phyloP scores from a whole-genome alignment of 2,888 invertebrate species.

The Cantharis rufa region DNA sequence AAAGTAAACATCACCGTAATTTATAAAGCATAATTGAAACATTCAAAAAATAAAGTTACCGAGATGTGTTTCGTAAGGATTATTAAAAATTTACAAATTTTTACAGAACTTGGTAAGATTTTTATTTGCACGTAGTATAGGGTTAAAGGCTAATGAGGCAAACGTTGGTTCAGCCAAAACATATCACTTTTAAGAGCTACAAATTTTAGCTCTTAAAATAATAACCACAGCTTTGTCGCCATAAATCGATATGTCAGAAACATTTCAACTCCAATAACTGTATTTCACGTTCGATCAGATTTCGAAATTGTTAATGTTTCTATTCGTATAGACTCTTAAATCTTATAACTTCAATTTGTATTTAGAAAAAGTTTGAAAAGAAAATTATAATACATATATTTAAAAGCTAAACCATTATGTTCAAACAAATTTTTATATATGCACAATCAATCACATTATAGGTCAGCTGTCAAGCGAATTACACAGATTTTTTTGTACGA shows the following conservation, averaged over 20 bases:
- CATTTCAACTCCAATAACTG: conserved; percentile 24
- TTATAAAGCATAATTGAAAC: conserved; percentile 9
- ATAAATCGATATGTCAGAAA: conserved; percentile 33
- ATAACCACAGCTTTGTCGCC: conserved; percentile 31
- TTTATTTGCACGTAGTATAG: background rate
- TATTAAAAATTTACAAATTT: background rate
- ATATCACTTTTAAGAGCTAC: conserved; percentile 34
- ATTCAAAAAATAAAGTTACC: background rate
- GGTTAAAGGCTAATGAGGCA: background rate
- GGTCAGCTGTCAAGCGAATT: conserved; percentile 6
- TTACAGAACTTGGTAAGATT: background rate
- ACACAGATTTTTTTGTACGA: background rate
- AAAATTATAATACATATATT: conserved; percentile 8
- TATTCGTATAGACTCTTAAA: background rate
- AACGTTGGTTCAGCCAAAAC: background rate
- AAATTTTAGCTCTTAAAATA: conserved; percentile 36
- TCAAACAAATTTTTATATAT: conserved; percentile 15
- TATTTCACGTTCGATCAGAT: conserved; percentile 19
- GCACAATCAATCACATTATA: conserved; percentile 16
- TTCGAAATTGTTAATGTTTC: conserved; percentile 16
- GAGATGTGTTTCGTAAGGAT: background rate
- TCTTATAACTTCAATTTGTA: background rate
- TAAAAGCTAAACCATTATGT: conserved; percentile 8
- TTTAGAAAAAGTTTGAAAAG: background rate
- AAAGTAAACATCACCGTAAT: conserved; percentile 12